Evolutionary conservation across 2,797 vertebrate genomes (phyloP).

Genomic region (Takifugu ocellatus): DNA sequence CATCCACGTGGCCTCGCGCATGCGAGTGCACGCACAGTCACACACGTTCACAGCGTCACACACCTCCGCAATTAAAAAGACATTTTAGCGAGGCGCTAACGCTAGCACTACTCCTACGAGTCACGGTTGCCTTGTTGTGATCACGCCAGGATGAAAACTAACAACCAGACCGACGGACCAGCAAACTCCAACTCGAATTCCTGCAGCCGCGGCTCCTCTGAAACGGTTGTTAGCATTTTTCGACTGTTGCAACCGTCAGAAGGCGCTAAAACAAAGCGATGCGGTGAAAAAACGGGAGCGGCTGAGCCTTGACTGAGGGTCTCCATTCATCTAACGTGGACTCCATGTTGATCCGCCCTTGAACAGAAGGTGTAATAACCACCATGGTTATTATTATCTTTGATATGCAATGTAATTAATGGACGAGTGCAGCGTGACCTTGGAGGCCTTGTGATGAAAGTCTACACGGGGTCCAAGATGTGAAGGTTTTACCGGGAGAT

Average conservation of each 20-base stretch:
- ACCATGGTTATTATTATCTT: constrained; percentile 75
- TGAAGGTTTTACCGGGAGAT: constrained; percentile 61
- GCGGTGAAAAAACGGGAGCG: constrained; percentile 17
- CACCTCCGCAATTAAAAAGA: constrained; percentile 4
- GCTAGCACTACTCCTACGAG: constrained; percentile 1
- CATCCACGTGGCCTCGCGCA: constrained; percentile 5
- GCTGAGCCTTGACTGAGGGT: constrained; percentile 32
- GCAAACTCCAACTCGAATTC: constrained; percentile 7
- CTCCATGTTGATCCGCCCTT: constrained; percentile 59
- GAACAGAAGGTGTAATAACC: constrained; percentile 61
- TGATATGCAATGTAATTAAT: constrained; percentile 75
- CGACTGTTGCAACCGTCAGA: not conserved
- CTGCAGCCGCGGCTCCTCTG: too few species aligned
- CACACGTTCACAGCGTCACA: not conserved
- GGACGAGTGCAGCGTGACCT: constrained; percentile 54
- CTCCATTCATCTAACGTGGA: constrained; percentile 67
- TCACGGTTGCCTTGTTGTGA: too few species aligned
- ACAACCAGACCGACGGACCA: constrained; percentile 52
- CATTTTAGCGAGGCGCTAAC: constrained; percentile 4
- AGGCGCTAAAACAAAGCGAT: not conserved
- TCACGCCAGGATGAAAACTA: constrained; percentile 31
- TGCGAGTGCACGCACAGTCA: not conserved
- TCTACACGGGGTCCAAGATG: constrained; percentile 48
- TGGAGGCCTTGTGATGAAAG: constrained; percentile 61
- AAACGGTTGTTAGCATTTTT: too few species aligned